Evolutionary conservation across 2,797 vertebrate genomes (phyloP), one percentile per base, ranked within the genome.

Genomic region (Crypturellus tataupa): DNA sequence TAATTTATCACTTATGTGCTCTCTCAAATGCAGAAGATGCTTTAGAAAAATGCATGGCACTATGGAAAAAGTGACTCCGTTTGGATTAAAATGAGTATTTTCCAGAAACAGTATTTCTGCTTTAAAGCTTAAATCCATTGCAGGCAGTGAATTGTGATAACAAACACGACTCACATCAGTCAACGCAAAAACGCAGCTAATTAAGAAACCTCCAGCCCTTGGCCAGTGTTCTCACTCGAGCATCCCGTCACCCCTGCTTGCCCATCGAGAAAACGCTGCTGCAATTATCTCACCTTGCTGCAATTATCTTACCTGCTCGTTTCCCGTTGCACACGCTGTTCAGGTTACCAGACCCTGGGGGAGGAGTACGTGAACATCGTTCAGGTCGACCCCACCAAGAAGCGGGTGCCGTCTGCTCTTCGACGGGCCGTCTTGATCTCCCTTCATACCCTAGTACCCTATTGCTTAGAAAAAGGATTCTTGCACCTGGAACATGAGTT

Each of bases 261-360:
- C 0, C 33, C 18, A 3, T 2, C 5, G 20, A 5, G 16, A 69
- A 53, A 46, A 35, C 1, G 10, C 20, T 5, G 3, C 2, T 68
- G 62, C 42, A 12, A 23, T 8, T 44, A 5, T 58, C 79, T 78
- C 7, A 87, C 25, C 29, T 27, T 5, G 3, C 2, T 68, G 62
- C 42, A 12, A 23, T 8, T 44, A 5, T 58, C 79, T 78, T 8
- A 87, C 25, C 29, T 27, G 13, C 5, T 0, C 20, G 15, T 63
- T 79, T 59, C 82, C 24, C 78, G 12, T 65, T 44, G 21, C 33
- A 7, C 8, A 0, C 6, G 0, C n/a, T 19, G 1, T 33, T 60
- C 19, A 99, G 99, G 99, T 82, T 98, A 98, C 90, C 99, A 99
- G 96, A 99, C 99, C 2, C 98, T 99, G n/a, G 99, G 99, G 1